Percentiles rank a stretch among this genome's conserved stretches.
Evolutionary conservation across 2,113 vertebrate species (phyloP).

Genomic region (Pomatostomus ruficeps): DNA sequence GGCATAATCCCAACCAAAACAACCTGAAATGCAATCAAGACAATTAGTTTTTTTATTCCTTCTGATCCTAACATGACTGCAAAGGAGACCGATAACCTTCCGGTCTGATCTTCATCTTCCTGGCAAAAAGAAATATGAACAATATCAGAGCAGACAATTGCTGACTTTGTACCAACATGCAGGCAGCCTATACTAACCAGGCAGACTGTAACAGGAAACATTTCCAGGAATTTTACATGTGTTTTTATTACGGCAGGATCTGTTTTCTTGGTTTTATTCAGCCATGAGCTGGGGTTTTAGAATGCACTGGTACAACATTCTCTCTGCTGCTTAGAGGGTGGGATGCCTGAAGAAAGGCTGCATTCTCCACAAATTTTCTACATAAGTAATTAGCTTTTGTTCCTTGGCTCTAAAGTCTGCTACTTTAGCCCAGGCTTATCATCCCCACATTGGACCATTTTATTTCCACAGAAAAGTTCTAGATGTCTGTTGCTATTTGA

Average conservation of each 20-base stretch:
- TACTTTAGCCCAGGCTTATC: background rate
- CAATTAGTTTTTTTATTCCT: background rate
- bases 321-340: background rate
- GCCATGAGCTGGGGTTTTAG: background rate
- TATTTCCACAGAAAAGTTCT: slow-evolving; percentile 8
- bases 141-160: background rate
- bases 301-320: background rate
- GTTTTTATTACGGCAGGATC: slow-evolving; percentile 18
- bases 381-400: slow-evolving; percentile 8
- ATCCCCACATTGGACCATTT: background rate
- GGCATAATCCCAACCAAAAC: slow-evolving; percentile 31
- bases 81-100: background rate
- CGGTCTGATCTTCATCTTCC: slow-evolving; percentile 4
- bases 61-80: slow-evolving; percentile 11
- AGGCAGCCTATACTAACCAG: slow-evolving; percentile 19
- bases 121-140: background rate
- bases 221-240: slow-evolving; percentile 54
- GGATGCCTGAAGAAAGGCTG: slow-evolving; percentile 7
- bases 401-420: background rate
- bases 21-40: slow-evolving; percentile 24
- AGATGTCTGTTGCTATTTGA: background rate
- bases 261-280: slow-evolving; percentile 1
- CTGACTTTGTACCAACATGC: background rate
- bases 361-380: background rate
- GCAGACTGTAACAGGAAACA: slow-evolving; percentile 21